A percentile compares a stretch with the other conserved stretches of the same genome.
Conservation (phyloP, 2,113 vertebrate genomes). For the Pygoscelis adeliae region DNA sequence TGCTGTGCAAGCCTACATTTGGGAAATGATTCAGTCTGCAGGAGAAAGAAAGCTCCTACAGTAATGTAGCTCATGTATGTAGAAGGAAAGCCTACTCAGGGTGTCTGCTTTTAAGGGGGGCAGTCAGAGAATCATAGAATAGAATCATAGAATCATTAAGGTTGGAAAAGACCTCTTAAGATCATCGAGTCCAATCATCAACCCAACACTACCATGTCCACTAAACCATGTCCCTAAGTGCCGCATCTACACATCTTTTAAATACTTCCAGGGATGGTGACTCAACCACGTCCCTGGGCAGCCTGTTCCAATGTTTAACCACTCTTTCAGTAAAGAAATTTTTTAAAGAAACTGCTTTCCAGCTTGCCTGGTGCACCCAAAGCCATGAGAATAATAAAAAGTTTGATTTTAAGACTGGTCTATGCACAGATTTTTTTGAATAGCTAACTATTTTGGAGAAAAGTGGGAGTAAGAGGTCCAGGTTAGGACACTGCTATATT, state of each 20-base stretch:
- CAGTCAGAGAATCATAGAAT: neutral
- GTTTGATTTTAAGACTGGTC: neutral
- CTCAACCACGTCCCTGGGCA: too few relatives aligned
- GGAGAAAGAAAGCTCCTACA: conserved; percentile 39
- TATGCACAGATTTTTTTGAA: neutral
- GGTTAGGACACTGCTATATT: neutral
- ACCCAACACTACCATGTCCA: too few relatives aligned
- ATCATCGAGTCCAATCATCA: too few relatives aligned
- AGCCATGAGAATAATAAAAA: neutral
- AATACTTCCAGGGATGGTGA: too few relatives aligned
- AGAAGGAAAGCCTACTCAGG: neutral
- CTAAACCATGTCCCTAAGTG: too few relatives aligned
- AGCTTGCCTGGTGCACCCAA: neutral
- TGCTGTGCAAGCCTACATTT: conserved; percentile 58
- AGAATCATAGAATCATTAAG: too few relatives aligned
- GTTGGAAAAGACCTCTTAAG: too few relatives aligned
- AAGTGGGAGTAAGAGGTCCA: neutral
- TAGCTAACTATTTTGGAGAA: neutral
- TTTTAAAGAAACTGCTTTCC: neutral
- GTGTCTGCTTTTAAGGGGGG: neutral
- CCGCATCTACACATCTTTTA: too few relatives aligned
- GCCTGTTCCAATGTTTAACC: too few relatives aligned
- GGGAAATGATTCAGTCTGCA: conserved; percentile 68
- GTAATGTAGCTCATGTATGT: conserved; percentile 24
- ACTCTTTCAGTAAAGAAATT: too few relatives aligned